Evolutionary conservation across 2,113 vertebrate species (phyloP), one percentile per base, ranked within the genome.

Genomic region (Merops nubicus): DNA sequence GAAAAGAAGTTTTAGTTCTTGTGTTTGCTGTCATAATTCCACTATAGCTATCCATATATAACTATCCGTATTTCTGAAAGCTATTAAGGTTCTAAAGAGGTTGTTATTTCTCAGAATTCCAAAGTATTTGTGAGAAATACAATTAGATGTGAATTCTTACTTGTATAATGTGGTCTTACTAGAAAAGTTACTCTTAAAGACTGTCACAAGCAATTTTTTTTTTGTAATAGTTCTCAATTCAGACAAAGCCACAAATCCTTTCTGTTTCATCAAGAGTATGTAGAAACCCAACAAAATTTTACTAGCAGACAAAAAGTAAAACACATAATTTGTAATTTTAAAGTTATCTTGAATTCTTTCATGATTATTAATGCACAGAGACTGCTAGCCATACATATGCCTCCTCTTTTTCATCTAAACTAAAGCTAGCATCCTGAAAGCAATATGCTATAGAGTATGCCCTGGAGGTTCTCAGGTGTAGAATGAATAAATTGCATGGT

Each of bases 381-480:
- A 20, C 34, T 68, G 2, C 2, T 8, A 20, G 34, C 15, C 22
- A 9, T 38, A 28, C 6, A 9, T 29, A 9, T 14, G 15, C 9
- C 36, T 94, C 31, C 12, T 75, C 29, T 76, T 87, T 88, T 76
- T 54, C 18, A 54, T 14, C 45, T 50, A 34, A 93, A 78, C 34
- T 54, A 59, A 85, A 91, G 28, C 65, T 34, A 54, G 20, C 15
- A 78, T 40, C 17, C 33, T 60, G n/a, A 47, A 75, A 88, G 38
- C n/a, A 65, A 4, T 40, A 22, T 38, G 34, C 53, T 85, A 8
- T 1, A 85, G 28, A 57, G 69, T 47, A 50, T 85, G 25, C 45
- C 89, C 85, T 65, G 63, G 17, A 86, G 95, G 48, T 62, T 79
- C 69, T 89, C 91, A 94, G 93, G 85, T 96, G 82, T 51, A 54